phyloP scores from a whole-genome alignment of 1,140 invertebrate species.

The Lepeophtheirus salmonis region DNA sequence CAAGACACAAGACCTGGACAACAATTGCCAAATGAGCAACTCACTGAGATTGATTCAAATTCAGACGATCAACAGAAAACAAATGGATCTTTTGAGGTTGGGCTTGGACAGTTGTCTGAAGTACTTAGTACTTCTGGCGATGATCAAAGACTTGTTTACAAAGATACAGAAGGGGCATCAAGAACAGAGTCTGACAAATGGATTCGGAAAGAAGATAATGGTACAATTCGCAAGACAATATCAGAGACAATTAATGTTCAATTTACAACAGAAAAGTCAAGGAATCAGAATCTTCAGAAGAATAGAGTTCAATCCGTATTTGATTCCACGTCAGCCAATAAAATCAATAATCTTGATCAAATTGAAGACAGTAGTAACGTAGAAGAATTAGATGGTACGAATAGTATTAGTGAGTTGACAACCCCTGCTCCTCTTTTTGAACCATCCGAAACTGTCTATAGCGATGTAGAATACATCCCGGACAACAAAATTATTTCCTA shows the following conservation, averaged over 20 bases:
- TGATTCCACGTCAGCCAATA: background rate
- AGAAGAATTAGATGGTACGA: too few species aligned
- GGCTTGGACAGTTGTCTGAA: too few species aligned
- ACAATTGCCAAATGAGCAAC: too few species aligned
- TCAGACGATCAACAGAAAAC: too few species aligned
- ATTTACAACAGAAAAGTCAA: background rate
- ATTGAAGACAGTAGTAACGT: background rate
- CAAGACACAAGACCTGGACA: too few species aligned
- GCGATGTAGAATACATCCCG: background rate
- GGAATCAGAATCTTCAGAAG: too few species aligned
- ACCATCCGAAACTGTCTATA: background rate
- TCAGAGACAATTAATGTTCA: background rate
- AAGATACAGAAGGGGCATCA: too few species aligned
- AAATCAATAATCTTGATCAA: background rate
- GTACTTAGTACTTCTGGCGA: too few species aligned
- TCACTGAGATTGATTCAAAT: too few species aligned
- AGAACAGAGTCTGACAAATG: background rate
- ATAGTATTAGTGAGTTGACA: too few species aligned
- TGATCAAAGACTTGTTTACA: too few species aligned
- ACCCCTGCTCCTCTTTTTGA: background rate
- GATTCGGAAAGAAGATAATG: background rate
- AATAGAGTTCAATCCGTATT: background rate
- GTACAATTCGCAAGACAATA: background rate
- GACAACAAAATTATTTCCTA: conserved; percentile 1
- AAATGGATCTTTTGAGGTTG: too few species aligned